These are phyloP conservation scores for Latrodectus hesperus DNA, from an alignment of 2,888 invertebrate genomes.

Conservation along the genomic window DNA sequence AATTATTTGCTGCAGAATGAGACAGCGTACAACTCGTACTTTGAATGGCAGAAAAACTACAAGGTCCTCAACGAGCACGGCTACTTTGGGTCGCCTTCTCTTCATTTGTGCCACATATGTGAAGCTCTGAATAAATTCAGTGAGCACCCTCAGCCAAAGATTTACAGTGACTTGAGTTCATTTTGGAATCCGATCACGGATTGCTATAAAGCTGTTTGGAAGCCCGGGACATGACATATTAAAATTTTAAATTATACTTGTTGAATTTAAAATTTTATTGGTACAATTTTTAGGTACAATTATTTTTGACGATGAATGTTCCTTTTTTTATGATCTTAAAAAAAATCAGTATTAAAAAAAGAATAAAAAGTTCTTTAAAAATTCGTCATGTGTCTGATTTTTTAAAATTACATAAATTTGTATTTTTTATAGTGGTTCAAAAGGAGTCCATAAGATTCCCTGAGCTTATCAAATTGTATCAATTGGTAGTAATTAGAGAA, in stretches of 20 bases:
- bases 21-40: conserved; percentile 69
- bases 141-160: conserved; percentile 33
- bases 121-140: conserved; percentile 79
- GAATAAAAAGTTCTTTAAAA: no score
- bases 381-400: no score
- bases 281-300: no score
- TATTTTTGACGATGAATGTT: no score
- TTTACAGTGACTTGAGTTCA: conserved; percentile 39
- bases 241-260: background rate
- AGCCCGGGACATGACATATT: background rate
- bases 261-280: background rate
- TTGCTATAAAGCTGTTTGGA: conserved; percentile 72
- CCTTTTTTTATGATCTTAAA: no score
- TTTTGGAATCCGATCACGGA: conserved; percentile 64
- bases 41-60: conserved; percentile 75
- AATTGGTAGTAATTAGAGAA: no score
- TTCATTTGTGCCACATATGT: conserved; percentile 81
- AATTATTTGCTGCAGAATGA: conserved; percentile 60
- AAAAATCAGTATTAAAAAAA: no score
- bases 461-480: no score
- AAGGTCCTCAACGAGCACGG: conserved; percentile 81
- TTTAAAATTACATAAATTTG: no score
- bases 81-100: conserved; percentile 80
- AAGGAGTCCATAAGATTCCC: no score
- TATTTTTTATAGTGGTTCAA: no score